These are phyloP conservation scores for Pararge aegeria DNA, from an alignment of 1,140 invertebrate species.

Conservation along the genomic window DNA sequence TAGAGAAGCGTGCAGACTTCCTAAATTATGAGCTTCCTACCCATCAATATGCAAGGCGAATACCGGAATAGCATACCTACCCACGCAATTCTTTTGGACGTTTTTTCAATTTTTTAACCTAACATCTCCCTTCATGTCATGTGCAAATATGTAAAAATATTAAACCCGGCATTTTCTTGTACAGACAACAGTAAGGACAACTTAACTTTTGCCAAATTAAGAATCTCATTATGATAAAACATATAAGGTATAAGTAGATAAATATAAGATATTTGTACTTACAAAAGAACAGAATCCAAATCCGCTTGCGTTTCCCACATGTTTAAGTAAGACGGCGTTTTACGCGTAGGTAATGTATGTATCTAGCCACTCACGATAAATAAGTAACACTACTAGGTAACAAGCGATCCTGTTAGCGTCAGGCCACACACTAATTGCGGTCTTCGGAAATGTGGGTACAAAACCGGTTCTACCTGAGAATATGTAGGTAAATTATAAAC, in stretches of 20 bases:
- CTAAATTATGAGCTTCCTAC: too few species aligned
- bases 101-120: too few species aligned
- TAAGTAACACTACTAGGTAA: neutral
- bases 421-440: neutral
- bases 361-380: neutral
- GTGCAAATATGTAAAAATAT: too few species aligned
- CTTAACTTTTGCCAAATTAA: too few species aligned
- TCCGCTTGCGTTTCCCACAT: slow-evolving; percentile 33
- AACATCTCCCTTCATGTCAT: too few species aligned
- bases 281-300: slow-evolving; percentile 25
- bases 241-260: neutral
- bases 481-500: neutral
- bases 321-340: slow-evolving; percentile 3
- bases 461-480: slow-evolving; percentile 5
- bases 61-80: too few species aligned
- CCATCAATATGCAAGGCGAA: too few species aligned
- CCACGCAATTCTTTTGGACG: too few species aligned
- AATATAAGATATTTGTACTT: slow-evolving; percentile 10
- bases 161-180: too few species aligned
- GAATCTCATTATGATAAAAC: neutral
- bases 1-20: too few species aligned
- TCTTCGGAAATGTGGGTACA: too few species aligned
- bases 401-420: neutral
- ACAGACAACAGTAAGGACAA: too few species aligned
- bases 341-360: neutral